Evolutionary conservation across 1,140 invertebrate species (phyloP).

Genomic region (Goniozus legneri): DNA sequence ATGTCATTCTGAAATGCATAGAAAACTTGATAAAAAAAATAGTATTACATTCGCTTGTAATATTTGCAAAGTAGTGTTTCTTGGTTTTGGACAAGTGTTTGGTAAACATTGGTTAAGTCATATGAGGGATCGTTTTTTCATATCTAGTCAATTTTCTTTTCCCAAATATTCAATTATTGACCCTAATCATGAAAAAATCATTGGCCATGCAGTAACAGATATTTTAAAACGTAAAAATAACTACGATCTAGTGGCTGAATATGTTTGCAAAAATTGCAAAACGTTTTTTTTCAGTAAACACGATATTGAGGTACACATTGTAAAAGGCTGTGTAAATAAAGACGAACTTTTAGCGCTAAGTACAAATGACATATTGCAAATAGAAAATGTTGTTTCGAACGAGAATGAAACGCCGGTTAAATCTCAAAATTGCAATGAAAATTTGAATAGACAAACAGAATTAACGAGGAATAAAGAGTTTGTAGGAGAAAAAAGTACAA

Average conservation of each 20-base stretch:
- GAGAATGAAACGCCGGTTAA: background rate
- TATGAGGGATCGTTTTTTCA: constrained; percentile 30
- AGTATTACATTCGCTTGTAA: constrained; percentile 37
- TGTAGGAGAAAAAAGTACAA: background rate
- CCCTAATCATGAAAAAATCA: background rate
- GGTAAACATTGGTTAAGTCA: constrained; percentile 44
- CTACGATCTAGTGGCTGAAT: constrained; percentile 39
- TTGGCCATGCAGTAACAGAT: background rate
- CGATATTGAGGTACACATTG: constrained; percentile 26
- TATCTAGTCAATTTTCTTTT: constrained; percentile 37
- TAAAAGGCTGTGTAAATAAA: constrained; percentile 2
- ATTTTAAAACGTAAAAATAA: constrained; percentile 16
- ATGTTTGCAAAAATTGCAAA: constrained; percentile 39
- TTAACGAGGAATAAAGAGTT: constrained; percentile 1
- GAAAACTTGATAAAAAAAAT: constrained; percentile 12
- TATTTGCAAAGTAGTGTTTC: constrained; percentile 45
- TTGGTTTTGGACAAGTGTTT: constrained; percentile 36
- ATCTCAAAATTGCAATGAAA: background rate
- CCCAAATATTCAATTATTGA: constrained; percentile 28
- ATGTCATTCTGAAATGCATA: constrained; percentile 33
- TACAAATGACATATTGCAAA: too few relatives aligned
- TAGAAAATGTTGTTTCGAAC: too few relatives aligned
- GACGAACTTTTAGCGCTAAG: too few relatives aligned
- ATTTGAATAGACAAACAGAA: constrained; percentile 2
- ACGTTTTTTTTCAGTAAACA: constrained; percentile 23